Base-by-base conservation (phyloP, 2,888 invertebrate genomes). In the Yponomeuta plumbellus region DNA sequence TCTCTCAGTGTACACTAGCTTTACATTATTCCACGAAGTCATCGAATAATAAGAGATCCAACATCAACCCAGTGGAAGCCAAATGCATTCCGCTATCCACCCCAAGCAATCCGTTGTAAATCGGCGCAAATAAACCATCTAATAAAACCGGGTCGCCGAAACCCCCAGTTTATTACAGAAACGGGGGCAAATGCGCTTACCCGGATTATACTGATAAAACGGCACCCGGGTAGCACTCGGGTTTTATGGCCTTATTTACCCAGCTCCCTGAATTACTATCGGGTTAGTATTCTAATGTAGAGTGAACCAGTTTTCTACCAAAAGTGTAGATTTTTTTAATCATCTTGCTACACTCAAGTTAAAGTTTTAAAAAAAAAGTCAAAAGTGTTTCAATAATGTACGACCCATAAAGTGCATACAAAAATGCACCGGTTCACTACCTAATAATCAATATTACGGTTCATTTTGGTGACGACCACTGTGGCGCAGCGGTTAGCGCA, bases 101-200 rank as follows among this genome's bases (percentile, higher is more conserved):
- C 5, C 13, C 5, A 34, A 34, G 61, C 26, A 62, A 26, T 39
- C n/a, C 26, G 39, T 62, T 40, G n/a, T 17, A 5, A 71, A 74
- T 72, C 69, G 70, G 71, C 68, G 68, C 71, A 69, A 70, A 70
- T 71, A 70, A 70, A 67, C 66, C 57, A 39, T 66, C 57, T 66
- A 70, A 71, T 69, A 71, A 68, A 71, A 70, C 67, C 67, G 67
- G 68, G 39, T 17, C 62, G 62, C 5, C 17, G n/a, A 11, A 62
- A 26, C 68, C 68, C 69, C 69, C 69, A 70, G 68, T 71, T 71
- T 71, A 72, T 73, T 70, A 71, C 66, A 13, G 59, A 22, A 63
- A 68, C 63, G 69, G 65, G 69, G 64, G 70, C 69, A 74, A 62
- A 62, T 39, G 62, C 62, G 21, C 22, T 59, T 62, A 62, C 62